phyloP scores from a whole-genome alignment of 2,888 invertebrate genomes.

The Nephrotoma guestfalica region DNA sequence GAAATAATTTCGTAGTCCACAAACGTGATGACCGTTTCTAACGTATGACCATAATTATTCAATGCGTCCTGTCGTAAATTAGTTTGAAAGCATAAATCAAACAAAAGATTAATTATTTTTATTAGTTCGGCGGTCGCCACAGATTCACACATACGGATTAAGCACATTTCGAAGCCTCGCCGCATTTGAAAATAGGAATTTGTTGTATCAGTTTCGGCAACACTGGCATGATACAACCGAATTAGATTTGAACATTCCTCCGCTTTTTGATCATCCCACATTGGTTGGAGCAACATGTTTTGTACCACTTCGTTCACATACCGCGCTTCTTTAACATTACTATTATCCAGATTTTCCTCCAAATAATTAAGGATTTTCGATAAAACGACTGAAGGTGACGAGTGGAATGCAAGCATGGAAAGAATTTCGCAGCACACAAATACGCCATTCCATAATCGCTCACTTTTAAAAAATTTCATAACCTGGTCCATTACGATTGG shows the following conservation, averaged over 20 bases:
- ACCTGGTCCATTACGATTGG: neutral
- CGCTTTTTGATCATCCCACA: neutral
- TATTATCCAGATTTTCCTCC: neutral
- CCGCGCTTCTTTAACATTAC: neutral
- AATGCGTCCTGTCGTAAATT: slow-evolving; percentile 31
- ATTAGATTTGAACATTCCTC: neutral
- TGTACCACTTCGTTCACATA: neutral
- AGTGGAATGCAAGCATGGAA: neutral
- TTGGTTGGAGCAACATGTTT: neutral
- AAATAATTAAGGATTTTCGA: neutral
- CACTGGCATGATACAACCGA: neutral
- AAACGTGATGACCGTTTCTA: slow-evolving; percentile 37
- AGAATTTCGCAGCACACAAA: neutral
- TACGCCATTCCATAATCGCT: neutral
- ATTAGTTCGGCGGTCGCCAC: neutral
- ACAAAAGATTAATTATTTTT: neutral
- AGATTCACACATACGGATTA: neutral
- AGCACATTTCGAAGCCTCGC: neutral
- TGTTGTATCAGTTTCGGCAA: neutral
- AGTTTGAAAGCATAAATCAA: slow-evolving; percentile 19
- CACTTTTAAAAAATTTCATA: neutral
- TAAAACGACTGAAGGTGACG: neutral
- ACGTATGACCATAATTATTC: slow-evolving; percentile 37
- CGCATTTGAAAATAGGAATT: neutral
- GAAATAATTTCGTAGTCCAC: slow-evolving; percentile 32